Evolutionary conservation across 1,140 invertebrate species (phyloP).

Genomic region (Aphaenogaster ashmeadi): DNA sequence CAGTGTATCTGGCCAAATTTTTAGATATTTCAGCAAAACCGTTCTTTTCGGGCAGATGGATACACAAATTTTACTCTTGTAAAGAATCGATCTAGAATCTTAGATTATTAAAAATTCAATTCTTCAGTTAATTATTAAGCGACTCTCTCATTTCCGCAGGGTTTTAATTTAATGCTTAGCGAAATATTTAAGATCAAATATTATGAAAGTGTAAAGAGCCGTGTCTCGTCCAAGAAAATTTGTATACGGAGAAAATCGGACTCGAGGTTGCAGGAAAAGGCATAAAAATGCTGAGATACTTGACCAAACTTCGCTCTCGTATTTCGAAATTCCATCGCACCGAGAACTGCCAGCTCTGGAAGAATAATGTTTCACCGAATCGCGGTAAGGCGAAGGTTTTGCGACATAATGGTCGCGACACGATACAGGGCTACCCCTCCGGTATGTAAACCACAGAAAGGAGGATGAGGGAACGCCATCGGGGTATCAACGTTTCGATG

Average conservation of each 20-base stretch:
- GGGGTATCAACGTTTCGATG: conserved; percentile 80
- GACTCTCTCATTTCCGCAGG: not conserved
- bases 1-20: too few species aligned
- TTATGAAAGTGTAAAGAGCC: not conserved
- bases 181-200: conserved; percentile 15
- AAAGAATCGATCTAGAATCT: not conserved
- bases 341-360: conserved; percentile 7
- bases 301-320: not conserved
- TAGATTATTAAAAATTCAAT: not conserved
- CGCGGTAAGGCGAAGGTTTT: conserved; percentile 51
- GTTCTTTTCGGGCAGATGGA: not conserved
- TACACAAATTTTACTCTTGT: not conserved
- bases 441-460: conserved; percentile 80
- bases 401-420: conserved; percentile 54
- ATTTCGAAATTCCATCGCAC: conserved; percentile 23
- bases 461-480: conserved; percentile 75
- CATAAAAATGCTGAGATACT: not conserved
- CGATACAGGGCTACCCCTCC: conserved; percentile 40
- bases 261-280: not conserved
- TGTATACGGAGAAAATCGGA: not conserved
- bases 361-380: conserved; percentile 62
- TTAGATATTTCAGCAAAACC: too few species aligned
- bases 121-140: not conserved
- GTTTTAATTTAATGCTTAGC: not conserved
- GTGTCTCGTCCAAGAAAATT: not conserved